These are phyloP conservation scores for Bovichtus variegatus DNA, from an alignment of 2,797 vertebrate species.

Conservation along the genomic window DNA sequence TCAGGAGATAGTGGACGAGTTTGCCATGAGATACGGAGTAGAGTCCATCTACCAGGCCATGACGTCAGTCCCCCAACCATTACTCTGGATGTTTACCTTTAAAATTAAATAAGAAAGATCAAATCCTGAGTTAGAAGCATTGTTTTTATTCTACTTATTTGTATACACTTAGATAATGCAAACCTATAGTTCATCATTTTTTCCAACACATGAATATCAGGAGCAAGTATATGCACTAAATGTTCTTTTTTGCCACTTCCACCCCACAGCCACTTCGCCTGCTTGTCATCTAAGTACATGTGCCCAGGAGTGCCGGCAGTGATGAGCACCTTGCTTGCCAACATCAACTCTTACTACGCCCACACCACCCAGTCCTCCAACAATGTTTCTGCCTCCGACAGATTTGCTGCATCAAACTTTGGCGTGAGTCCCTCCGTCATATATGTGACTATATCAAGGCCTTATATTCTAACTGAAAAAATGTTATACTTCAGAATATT, in stretches of 20 bases:
- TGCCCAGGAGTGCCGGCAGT: slow-evolving; percentile 97
- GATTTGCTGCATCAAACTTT: slow-evolving; percentile 98
- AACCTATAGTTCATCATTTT: neutral
- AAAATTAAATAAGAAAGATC: neutral
- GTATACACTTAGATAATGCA: neutral
- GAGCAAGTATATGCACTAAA: slow-evolving; percentile 23
- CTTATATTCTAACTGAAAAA: neutral
- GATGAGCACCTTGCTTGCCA: slow-evolving; percentile 98
- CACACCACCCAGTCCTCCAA: slow-evolving; percentile 96
- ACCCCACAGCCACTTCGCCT: slow-evolving; percentile 93
- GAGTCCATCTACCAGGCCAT: slow-evolving; percentile 99
- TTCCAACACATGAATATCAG: neutral
- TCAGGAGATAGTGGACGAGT: slow-evolving; percentile 97
- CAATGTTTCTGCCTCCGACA: slow-evolving; percentile 96
- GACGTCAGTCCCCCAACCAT: slow-evolving; percentile 88
- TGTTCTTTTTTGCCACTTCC: slow-evolving; percentile 21
- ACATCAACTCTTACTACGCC: slow-evolving; percentile 98
- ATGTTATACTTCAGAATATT: neutral
- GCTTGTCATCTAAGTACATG: slow-evolving; percentile 99
- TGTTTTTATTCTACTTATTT: neutral
- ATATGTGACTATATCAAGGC: neutral
- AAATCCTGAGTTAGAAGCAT: neutral
- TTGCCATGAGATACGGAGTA: slow-evolving; percentile 97
- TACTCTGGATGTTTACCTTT: slow-evolving; percentile 7
- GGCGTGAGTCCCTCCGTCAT: slow-evolving; percentile 87